Conservation (phyloP, 2,113 vertebrate species). For the Setophaga kirtlandii region DNA sequence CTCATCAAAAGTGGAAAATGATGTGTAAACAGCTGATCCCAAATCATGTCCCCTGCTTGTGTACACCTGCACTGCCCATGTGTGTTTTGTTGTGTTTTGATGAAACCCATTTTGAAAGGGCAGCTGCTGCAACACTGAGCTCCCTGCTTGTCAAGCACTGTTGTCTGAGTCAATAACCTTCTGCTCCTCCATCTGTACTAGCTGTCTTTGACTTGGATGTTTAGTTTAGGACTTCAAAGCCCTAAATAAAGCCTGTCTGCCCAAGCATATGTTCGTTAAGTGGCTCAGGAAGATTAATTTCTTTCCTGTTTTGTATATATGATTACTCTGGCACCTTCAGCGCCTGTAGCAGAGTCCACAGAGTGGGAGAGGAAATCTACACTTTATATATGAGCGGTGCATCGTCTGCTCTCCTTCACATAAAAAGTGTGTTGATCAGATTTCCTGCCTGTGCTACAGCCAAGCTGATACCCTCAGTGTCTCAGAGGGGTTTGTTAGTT, state of each 20-base stretch:
- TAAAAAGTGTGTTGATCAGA: background rate
- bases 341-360: background rate
- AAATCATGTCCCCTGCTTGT: background rate
- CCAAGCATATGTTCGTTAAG: background rate
- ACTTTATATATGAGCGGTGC: background rate
- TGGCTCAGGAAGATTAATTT: background rate
- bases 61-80: rapidly evolving
- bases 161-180: background rate
- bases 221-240: background rate
- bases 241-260: background rate
- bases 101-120: background rate
- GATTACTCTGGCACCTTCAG: background rate
- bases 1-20: background rate
- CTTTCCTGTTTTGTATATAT: background rate
- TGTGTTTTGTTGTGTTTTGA: background rate
- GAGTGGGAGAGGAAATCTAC: background rate
- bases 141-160: background rate
- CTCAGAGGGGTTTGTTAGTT: background rate
- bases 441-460: background rate
- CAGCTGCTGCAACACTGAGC: background rate
- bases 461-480: background rate
- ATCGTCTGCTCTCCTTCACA: background rate
- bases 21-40: background rate
- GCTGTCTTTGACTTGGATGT: background rate
- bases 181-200: background rate